phyloP scores from a whole-genome alignment of 2,888 invertebrate genomes.

The Hirtodrosophila alboralis region DNA sequence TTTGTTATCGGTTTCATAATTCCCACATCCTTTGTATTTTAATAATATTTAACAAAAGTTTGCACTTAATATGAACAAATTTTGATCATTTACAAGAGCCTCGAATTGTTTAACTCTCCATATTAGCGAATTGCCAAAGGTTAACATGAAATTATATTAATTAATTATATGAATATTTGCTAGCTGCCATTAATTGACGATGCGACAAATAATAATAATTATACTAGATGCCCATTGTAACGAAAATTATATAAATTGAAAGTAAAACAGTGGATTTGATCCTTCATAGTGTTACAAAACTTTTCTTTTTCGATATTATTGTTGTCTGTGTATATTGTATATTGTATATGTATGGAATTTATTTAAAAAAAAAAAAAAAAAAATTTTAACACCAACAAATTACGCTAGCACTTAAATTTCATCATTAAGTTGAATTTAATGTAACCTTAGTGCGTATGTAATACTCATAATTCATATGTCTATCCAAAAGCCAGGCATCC shows the following conservation, averaged over 20 bases:
- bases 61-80: slow-evolving; percentile 14
- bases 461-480: slow-evolving; percentile 30
- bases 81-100: slow-evolving; percentile 15
- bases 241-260: slow-evolving; percentile 76
- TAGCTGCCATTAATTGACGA: slow-evolving; percentile 43
- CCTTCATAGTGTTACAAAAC: slow-evolving; percentile 81
- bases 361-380: slow-evolving; percentile 14
- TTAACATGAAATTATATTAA: slow-evolving; percentile 21
- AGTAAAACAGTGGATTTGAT: slow-evolving; percentile 85
- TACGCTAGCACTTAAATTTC: slow-evolving; percentile 34
- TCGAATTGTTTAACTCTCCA: slow-evolving; percentile 10
- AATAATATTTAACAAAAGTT: slow-evolving; percentile 4
- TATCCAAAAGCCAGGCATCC: slow-evolving; percentile 20
- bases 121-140: slow-evolving; percentile 49
- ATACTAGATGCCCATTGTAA: slow-evolving; percentile 38
- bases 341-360: slow-evolving; percentile 64
- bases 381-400: slow-evolving; percentile 2
- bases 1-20: slow-evolving; percentile 38
- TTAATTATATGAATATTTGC: slow-evolving; percentile 25
- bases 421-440: slow-evolving; percentile 38
- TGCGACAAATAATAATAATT: slow-evolving; percentile 32
- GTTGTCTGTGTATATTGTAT: slow-evolving; percentile 56
- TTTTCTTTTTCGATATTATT: slow-evolving; percentile 58
- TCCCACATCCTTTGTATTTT: slow-evolving; percentile 17
- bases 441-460: slow-evolving; percentile 45